Conservation (phyloP, 2,797 vertebrate species). For the Lates japonicus region DNA sequence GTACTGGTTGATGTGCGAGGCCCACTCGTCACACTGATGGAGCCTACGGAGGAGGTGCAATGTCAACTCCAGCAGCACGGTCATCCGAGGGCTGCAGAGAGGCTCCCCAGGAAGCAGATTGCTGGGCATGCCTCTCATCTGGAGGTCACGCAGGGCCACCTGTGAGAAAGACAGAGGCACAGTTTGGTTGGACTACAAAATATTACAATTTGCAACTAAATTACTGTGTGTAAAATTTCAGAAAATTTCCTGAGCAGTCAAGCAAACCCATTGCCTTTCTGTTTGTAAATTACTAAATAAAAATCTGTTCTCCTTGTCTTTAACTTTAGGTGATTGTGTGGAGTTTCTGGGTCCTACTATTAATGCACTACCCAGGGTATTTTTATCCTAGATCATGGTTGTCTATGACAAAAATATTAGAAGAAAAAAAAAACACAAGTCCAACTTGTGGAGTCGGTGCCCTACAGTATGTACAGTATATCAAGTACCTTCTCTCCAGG, state of each 20-base stretch:
- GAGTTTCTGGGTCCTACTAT: background rate
- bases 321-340: background rate
- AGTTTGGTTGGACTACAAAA: background rate
- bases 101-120: slow-evolving; percentile 88
- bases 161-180: slow-evolving; percentile 49
- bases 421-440: background rate
- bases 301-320: background rate
- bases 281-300: background rate
- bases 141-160: slow-evolving; percentile 87
- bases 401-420: background rate
- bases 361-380: background rate
- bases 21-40: slow-evolving; percentile 85
- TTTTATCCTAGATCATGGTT: background rate
- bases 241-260: background rate
- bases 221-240: background rate
- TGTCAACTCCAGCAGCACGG: slow-evolving; percentile 85
- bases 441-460: background rate
- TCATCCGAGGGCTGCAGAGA: slow-evolving; percentile 85
- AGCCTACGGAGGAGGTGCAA: slow-evolving; percentile 85
- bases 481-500: slow-evolving; percentile 87
- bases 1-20: slow-evolving; percentile 85
- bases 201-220: background rate
- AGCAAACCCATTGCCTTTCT: background rate
- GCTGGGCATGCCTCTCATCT: slow-evolving; percentile 89
- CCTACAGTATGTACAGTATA: background rate